Conservation (phyloP, 2,888 invertebrate genomes). For the Teleogryllus oceanicus region DNA sequence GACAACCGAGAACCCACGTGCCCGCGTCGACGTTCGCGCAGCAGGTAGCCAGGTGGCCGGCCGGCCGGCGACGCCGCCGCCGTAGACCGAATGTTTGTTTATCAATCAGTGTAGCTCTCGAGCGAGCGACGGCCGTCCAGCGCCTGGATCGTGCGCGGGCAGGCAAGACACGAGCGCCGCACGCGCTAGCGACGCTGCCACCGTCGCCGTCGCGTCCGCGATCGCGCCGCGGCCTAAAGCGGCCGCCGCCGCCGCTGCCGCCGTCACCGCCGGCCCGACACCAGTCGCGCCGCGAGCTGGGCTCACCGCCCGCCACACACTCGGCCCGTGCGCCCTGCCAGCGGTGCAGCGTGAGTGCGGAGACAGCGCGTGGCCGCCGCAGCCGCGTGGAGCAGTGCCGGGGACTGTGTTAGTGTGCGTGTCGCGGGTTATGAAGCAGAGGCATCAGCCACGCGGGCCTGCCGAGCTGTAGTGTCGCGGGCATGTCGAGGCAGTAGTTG, state of each 20-base stretch:
- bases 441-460: no score
- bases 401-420: not conserved
- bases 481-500: not conserved
- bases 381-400: not conserved
- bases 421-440: not conserved
- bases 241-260: slow-evolving; percentile 23
- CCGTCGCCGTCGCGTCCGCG: not conserved
- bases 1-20: slow-evolving; percentile 27
- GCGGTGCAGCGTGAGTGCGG: slow-evolving; percentile 22
- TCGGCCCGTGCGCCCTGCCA: slow-evolving; percentile 19
- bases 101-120: slow-evolving; percentile 51
- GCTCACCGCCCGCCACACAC: not conserved
- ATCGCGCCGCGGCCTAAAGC: not conserved
- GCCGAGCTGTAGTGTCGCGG: not conserved
- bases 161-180: not conserved
- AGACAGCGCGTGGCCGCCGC: slow-evolving; percentile 1
- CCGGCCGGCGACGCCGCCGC: slow-evolving; percentile 25
- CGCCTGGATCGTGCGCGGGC: not conserved
- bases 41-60: slow-evolving; percentile 26
- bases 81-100: slow-evolving; percentile 50
- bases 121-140: not conserved
- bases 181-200: not conserved
- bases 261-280: not conserved
- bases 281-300: not conserved
- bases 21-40: slow-evolving; percentile 18